A percentile compares a stretch with the other conserved stretches of the same genome.
These are phyloP conservation scores for Procavia capensis DNA, from an alignment of 2,113 vertebrate genomes.

Conservation along the genomic window DNA sequence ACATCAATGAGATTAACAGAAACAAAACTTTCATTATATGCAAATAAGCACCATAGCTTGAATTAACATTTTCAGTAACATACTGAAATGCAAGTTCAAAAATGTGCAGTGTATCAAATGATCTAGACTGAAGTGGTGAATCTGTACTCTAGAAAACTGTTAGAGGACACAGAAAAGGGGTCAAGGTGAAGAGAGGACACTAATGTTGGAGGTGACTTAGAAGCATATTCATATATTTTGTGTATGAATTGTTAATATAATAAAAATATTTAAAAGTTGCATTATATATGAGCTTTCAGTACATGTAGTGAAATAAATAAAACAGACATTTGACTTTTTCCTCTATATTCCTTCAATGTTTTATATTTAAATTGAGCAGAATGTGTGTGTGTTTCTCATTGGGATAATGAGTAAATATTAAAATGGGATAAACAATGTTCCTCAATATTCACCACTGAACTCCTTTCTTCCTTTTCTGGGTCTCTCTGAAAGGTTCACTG, in stretches of 20 bases:
- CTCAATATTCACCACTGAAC: not conserved
- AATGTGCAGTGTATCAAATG: not conserved
- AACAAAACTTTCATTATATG: not conserved
- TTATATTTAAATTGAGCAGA: conserved; percentile 51
- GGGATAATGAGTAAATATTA: not conserved
- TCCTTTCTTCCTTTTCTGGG: not conserved
- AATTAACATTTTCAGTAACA: not conserved
- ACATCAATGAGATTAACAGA: not conserved
- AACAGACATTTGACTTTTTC: conserved; percentile 17
- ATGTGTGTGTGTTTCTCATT: not conserved
- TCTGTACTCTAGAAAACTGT: not conserved
- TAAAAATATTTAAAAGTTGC: conserved; percentile 11
- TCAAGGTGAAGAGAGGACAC: not conserved
- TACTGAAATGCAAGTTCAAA: not conserved
- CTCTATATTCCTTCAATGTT: not conserved
- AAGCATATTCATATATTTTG: not conserved
- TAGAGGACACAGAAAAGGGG: not conserved
- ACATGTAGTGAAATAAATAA: not conserved
- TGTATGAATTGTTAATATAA: not conserved
- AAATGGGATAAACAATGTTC: not conserved
- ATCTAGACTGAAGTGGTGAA: not conserved
- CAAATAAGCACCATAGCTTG: not conserved
- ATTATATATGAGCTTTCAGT: conserved; percentile 4
- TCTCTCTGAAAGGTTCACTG: not conserved
- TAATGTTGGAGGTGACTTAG: not conserved